These are phyloP conservation scores for Tanypteryx hageni DNA, from an alignment of 2,888 invertebrate species.

Conservation along the genomic window DNA sequence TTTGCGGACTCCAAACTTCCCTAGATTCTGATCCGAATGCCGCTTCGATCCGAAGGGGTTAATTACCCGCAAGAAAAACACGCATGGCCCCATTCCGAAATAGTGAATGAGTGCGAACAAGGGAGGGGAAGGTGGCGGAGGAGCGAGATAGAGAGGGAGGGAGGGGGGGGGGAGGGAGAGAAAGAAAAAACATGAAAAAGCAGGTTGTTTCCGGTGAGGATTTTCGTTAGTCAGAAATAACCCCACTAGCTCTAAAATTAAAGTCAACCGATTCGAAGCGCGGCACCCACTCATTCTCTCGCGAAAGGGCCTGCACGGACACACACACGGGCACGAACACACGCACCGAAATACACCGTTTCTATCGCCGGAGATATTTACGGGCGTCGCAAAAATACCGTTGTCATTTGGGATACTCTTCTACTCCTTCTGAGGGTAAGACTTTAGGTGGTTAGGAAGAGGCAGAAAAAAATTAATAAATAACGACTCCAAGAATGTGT, in stretches of 20 bases:
- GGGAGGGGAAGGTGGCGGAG: neutral
- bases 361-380: constrained; percentile 44
- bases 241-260: constrained; percentile 17
- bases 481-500: neutral
- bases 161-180: neutral
- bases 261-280: neutral
- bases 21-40: neutral
- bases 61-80: neutral
- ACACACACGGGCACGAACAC: neutral
- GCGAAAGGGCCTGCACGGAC: neutral
- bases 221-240: neutral
- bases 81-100: neutral
- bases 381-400: constrained; percentile 40
- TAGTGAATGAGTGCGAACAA: neutral
- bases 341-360: constrained; percentile 14
- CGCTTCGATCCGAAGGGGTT: neutral
- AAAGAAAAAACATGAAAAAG: neutral
- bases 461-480: neutral
- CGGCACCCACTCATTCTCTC: neutral
- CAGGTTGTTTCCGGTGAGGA: neutral
- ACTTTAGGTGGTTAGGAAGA: too few relatives aligned
- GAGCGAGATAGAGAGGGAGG: too few relatives aligned
- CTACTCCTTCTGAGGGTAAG: neutral
- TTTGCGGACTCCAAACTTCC: neutral
- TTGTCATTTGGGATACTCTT: constrained; percentile 48